A percentile compares a stretch with the other conserved stretches of the same genome.
Evolutionary conservation across 2,113 vertebrate species (phyloP).

Genomic region (Megalops atlanticus): DNA sequence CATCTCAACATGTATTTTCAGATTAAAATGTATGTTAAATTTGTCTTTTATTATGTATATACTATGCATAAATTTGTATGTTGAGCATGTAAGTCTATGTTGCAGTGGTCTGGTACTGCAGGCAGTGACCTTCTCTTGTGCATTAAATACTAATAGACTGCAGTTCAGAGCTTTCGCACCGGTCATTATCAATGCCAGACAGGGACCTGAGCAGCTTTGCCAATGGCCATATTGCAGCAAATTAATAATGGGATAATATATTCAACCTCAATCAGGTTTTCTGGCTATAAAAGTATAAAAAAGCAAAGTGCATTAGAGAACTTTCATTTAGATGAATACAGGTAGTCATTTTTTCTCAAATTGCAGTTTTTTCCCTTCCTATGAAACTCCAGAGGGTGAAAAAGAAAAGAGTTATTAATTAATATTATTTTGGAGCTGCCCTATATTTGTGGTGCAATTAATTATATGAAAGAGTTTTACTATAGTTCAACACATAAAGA

Average conservation of each 20-base stretch:
- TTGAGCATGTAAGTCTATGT: too few relatives aligned
- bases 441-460: too few relatives aligned
- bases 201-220: neutral
- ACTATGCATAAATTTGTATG: too few relatives aligned
- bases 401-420: too few relatives aligned
- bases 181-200: neutral
- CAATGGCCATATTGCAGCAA: conserved; percentile 4
- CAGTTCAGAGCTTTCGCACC: neutral
- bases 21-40: too few relatives aligned
- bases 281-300: neutral
- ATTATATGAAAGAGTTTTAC: too few relatives aligned
- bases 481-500: neutral
- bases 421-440: too few relatives aligned
- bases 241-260: conserved; percentile 5
- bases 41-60: too few relatives aligned
- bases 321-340: neutral
- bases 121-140: neutral
- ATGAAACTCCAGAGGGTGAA: too few relatives aligned
- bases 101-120: neutral
- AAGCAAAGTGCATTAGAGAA: neutral
- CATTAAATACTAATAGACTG: too few relatives aligned
- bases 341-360: neutral
- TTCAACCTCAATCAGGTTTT: neutral
- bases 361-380: neutral
- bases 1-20: too few relatives aligned